These are phyloP conservation scores for Romanomermis culicivorax DNA, from an alignment of 2,888 invertebrate genomes.

Conservation along the genomic window DNA sequence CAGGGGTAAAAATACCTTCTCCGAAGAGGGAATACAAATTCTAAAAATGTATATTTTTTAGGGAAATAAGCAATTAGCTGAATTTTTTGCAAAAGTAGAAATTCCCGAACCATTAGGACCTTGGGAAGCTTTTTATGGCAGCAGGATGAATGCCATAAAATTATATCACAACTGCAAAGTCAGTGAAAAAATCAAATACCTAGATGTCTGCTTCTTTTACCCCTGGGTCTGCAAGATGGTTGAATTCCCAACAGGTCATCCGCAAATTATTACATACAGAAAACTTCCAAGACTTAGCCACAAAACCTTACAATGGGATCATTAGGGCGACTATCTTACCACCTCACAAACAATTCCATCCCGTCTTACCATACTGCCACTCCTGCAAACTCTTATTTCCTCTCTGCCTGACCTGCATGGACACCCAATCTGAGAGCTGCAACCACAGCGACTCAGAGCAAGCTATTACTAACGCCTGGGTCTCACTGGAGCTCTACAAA, in stretches of 20 bases:
- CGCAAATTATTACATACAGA: background rate
- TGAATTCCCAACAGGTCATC: background rate
- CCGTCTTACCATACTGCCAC: background rate
- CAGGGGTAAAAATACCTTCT: no score
- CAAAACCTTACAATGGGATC: background rate
- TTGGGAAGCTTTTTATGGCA: constrained; percentile 17
- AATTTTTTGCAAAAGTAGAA: background rate
- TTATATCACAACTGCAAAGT: constrained; percentile 14
- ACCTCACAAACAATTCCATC: background rate
- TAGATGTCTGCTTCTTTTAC: constrained; percentile 19
- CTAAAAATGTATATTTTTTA: no score
- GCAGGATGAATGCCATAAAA: constrained; percentile 18
- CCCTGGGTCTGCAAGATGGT: constrained; percentile 12
- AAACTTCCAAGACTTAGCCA: background rate
- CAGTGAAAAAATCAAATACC: constrained; percentile 16
- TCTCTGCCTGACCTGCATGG: background rate
- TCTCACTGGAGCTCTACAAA: no score
- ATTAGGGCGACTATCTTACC: background rate
- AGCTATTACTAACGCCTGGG: no score
- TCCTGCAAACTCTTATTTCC: background rate
- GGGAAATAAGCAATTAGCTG: background rate
- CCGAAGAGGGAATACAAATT: background rate
- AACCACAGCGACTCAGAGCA: no score
- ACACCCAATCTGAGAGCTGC: no score
- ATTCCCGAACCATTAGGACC: background rate